phyloP scores from a whole-genome alignment of 2,113 vertebrate genomes.

The Pygoscelis antarcticus region DNA sequence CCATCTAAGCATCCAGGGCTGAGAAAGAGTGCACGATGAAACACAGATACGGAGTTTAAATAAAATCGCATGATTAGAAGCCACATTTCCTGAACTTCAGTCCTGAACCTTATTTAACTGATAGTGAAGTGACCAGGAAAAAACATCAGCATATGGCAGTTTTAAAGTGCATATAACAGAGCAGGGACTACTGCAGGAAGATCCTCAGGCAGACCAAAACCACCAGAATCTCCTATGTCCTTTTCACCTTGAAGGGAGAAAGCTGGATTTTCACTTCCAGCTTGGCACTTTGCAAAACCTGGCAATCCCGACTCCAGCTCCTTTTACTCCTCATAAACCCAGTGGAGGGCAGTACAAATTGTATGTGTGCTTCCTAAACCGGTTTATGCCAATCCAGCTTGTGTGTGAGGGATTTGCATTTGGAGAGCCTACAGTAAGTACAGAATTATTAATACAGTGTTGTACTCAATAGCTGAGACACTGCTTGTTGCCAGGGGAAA shows the following conservation, averaged over 20 bases:
- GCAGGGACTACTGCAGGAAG: background rate
- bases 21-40: background rate
- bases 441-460: constrained; percentile 33
- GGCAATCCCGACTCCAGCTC: constrained; percentile 19
- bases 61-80: background rate
- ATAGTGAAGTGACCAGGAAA: background rate
- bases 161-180: background rate
- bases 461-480: constrained; percentile 22
- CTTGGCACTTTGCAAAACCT: background rate
- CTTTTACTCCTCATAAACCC: background rate
- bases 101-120: background rate
- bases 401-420: constrained; percentile 24
- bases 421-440: background rate
- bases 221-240: background rate
- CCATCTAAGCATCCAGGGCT: background rate
- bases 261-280: constrained; percentile 23
- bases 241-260: constrained; percentile 54
- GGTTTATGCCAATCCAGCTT: background rate
- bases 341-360: constrained; percentile 24
- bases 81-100: background rate
- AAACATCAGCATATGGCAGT: background rate
- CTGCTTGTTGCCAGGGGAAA: constrained; percentile 11
- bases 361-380: background rate
- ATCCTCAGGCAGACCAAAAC: background rate
- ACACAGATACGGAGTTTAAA: background rate